phyloP scores from a whole-genome alignment of 2,797 vertebrate species.

The Chromis chromis region DNA sequence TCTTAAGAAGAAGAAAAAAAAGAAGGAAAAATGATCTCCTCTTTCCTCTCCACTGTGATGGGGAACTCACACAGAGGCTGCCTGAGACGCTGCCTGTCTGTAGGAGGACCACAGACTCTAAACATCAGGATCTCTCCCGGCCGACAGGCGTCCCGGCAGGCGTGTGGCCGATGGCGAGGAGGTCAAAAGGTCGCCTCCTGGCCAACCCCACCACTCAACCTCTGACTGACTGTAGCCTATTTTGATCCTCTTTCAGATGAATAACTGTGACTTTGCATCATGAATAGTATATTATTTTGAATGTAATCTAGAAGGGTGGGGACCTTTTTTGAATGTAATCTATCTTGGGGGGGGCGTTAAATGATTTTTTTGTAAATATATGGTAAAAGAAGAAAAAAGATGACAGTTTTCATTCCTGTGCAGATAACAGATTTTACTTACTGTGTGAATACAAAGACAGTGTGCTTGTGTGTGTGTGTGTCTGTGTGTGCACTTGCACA shows the following conservation, averaged over 20 bases:
- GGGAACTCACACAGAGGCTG: conserved; percentile 67
- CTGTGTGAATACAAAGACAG: conserved; percentile 70
- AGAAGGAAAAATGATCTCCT: conserved; percentile 44
- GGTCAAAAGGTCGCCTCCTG: conserved; percentile 52
- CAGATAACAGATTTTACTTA: conserved; percentile 77
- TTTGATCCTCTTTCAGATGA: conserved; percentile 83
- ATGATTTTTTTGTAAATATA: conserved; percentile 81
- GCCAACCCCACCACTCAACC: conserved; percentile 66
- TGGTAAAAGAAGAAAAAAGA: conserved; percentile 66
- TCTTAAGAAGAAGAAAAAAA: conserved; percentile 43
- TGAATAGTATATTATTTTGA: conserved; percentile 88
- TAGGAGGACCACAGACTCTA: conserved; percentile 65
- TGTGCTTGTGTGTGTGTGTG: conserved; percentile 35
- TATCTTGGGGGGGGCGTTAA: conserved; percentile 58
- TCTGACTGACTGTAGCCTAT: conserved; percentile 81
- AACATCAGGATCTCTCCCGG: conserved; percentile 55
- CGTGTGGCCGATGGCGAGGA: conserved; percentile 49
- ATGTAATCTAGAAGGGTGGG: conserved; percentile 81
- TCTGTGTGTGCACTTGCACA: conserved; percentile 53
- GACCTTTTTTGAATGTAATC: conserved; percentile 83
- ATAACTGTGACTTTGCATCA: conserved; percentile 92
- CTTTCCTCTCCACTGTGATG: conserved; percentile 76
- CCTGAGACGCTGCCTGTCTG: conserved; percentile 60
- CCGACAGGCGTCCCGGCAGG: conserved; percentile 60
- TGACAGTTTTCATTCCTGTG: conserved; percentile 77